Conservation (phyloP, 2,888 invertebrate genomes). For the Stenchaetothrips biformis region DNA sequence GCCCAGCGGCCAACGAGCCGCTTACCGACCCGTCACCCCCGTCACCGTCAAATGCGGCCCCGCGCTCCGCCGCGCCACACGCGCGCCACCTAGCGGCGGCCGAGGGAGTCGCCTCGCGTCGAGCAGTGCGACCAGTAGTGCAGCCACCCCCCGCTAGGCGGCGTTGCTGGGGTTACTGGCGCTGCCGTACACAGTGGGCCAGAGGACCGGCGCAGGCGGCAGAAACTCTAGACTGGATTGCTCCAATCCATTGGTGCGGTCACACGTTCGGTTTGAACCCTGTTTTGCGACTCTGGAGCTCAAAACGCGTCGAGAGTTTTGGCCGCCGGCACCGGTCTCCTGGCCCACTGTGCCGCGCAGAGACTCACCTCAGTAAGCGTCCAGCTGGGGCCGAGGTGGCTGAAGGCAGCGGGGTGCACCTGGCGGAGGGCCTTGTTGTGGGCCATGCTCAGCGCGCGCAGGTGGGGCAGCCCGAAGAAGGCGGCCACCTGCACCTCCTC, state of each 20-base stretch:
- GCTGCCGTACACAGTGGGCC: not conserved
- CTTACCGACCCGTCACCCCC: not conserved
- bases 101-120: no score
- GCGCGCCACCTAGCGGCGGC: not conserved
- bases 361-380: constrained; percentile 2
- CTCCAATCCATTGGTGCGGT: no score
- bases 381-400: constrained; percentile 18
- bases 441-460: not conserved
- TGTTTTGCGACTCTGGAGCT: no score
- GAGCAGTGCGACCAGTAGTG: not conserved
- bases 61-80: not conserved
- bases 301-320: no score
- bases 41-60: not conserved
- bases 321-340: no score
- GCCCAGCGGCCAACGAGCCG: no score
- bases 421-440: not conserved
- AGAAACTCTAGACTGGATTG: no score
- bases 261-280: no score
- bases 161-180: not conserved
- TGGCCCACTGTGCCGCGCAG: no score
- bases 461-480: constrained; percentile 4
- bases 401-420: not conserved
- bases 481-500: not conserved
- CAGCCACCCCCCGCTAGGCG: not conserved
- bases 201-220: not conserved